phyloP scores from a whole-genome alignment of 2,113 vertebrate genomes.

The Onychostruthus taczanowskii region DNA sequence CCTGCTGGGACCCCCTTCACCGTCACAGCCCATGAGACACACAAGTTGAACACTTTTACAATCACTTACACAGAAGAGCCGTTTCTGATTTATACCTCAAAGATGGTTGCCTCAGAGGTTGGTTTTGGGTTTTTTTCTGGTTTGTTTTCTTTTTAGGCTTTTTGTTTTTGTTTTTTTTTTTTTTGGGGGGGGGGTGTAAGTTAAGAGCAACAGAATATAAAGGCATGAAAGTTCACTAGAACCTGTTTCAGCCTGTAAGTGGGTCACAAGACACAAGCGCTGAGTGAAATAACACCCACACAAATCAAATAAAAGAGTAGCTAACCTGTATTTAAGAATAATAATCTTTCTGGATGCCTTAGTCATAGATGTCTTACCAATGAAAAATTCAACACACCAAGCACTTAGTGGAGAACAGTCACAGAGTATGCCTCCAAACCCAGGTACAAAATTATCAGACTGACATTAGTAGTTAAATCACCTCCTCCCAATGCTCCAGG shows the following conservation, averaged over 20 bases:
- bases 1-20: not conserved
- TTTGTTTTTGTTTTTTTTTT: not conserved
- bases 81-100: not conserved
- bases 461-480: not conserved
- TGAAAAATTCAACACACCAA: slow-evolving; percentile 44
- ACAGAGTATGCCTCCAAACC: not conserved
- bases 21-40: not conserved
- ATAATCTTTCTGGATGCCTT: slow-evolving; percentile 35
- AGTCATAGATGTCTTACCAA: slow-evolving; percentile 20
- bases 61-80: not conserved
- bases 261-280: slow-evolving; percentile 20
- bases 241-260: slow-evolving; percentile 52
- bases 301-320: slow-evolving; percentile 37
- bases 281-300: slow-evolving; percentile 53
- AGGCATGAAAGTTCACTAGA: not conserved
- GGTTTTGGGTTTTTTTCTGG: not conserved
- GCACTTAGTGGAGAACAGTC: not conserved
- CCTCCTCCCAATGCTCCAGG: not conserved
- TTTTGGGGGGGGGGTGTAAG: not conserved
- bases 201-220: not conserved
- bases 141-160: not conserved
- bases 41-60: not conserved
- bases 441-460: not conserved
- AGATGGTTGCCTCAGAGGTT: not conserved
- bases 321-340: slow-evolving; percentile 62